phyloP scores from a whole-genome alignment of 2,797 vertebrate genomes.

The Melanotaenia nigrans region DNA sequence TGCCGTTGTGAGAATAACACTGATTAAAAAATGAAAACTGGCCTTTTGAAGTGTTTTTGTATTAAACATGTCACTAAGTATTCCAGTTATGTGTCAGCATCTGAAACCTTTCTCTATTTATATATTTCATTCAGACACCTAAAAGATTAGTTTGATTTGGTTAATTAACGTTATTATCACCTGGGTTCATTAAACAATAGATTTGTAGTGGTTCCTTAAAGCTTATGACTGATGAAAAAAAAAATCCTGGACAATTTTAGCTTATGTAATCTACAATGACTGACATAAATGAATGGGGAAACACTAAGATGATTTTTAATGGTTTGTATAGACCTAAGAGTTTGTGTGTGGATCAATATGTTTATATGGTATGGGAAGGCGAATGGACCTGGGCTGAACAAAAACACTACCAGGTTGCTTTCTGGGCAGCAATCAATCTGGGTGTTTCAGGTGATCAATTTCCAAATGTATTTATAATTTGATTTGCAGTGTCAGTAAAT shows the following conservation, averaged over 20 bases:
- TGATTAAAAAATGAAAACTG: conserved; percentile 45
- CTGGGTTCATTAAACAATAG: conserved; percentile 38
- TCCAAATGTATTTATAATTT: conserved; percentile 82
- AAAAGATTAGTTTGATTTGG: conserved; percentile 33
- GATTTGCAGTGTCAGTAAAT: conserved; percentile 75
- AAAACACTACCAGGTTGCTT: conserved; percentile 66
- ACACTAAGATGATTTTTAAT: conserved; percentile 73
- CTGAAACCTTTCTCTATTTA: conserved; percentile 24
- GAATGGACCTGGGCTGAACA: conserved; percentile 59
- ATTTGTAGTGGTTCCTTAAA: conserved; percentile 30
- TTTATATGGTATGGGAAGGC: conserved; percentile 66
- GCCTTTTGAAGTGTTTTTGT: conserved; percentile 36
- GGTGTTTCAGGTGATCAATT: conserved; percentile 77
- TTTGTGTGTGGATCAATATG: conserved; percentile 69
- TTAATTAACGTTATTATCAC: conserved; percentile 37
- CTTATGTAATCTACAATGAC: conserved; percentile 48
- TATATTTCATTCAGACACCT: conserved; percentile 1
- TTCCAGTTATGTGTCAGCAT: conserved; percentile 34
- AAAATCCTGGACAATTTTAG: conserved; percentile 45
- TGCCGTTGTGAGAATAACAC: conserved; percentile 27
- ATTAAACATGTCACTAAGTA: conserved; percentile 24
- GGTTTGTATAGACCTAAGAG: conserved; percentile 63
- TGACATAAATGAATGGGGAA: conserved; percentile 66
- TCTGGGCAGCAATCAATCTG: conserved; percentile 70
- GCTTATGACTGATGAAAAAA: conserved; percentile 12